Evolutionary conservation across 2,888 invertebrate genomes (phyloP), one percentile per base, ranked within the genome.

Genomic region (Kuschelorhynchus macadamiae): DNA sequence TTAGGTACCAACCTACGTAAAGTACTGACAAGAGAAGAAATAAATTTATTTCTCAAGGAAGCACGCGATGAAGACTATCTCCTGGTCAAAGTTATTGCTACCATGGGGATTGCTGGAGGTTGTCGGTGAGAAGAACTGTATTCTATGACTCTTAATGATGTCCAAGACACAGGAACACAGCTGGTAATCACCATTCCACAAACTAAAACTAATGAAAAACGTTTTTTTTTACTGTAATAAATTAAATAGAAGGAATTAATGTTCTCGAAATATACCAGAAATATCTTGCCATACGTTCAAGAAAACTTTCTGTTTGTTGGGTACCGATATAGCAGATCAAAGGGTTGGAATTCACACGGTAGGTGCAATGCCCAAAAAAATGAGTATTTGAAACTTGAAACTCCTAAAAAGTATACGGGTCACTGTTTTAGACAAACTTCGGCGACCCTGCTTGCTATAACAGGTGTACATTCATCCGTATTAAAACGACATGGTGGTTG

Each of bases 281-380:
- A 25, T 25, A 25, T 25, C 25, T 25, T 25, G 25, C 25, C 3
- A 25, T 25, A 25, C 16, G 12, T 41, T 41, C n/a, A 3, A 14
- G 12, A 52, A 63, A 46, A 46, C 12, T 36, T 46, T 61, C 9
- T 67, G 41, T 62, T 67, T 55, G 25, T 67, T 33, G 47, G 67
- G 21, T 67, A 61, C 61, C 42, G 63, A 50, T 47, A 62, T 46
- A 53, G 49, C 7, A 61, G 30, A 41, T 67, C 49, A 62, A 53
- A 61, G 55, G 46, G 53, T 62, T 53, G 55, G 61, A 41, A 67
- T 62, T 47, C 61, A n/a, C n/a, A n/a, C n/a, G n/a, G n/a, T n/a
- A n/a, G n/a, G n/a, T n/a, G n/a, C n/a, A n/a, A n/a, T n/a, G n/a
- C n/a, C n/a, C n/a, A n/a, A n/a, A n/a, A n/a, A n/a, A n/a, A n/a